A percentile compares a stretch with the other conserved stretches of the same genome.
These are phyloP conservation scores for Hyperoplus immaculatus DNA, from an alignment of 2,797 vertebrate genomes.

Conservation along the genomic window DNA sequence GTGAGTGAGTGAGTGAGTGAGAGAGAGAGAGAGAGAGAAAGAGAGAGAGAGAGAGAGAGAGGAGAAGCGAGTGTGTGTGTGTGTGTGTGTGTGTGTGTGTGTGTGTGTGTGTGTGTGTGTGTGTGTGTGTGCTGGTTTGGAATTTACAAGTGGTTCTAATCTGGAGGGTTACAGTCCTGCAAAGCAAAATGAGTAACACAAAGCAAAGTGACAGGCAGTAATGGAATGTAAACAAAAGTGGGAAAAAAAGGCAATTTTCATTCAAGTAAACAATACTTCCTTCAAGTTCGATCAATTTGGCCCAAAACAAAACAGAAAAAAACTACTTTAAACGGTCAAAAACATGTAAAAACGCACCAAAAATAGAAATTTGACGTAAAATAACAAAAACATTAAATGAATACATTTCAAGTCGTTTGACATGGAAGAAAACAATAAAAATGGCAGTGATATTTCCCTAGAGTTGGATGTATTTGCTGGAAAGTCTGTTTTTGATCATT, in stretches of 20 bases:
- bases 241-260: slow-evolving; percentile 32
- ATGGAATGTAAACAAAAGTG: slow-evolving; percentile 34
- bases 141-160: slow-evolving; percentile 54
- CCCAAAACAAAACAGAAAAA: slow-evolving; percentile 34
- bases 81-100: neutral
- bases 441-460: slow-evolving; percentile 59
- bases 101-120: slow-evolving; percentile 16
- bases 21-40: no score
- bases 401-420: slow-evolving; percentile 27
- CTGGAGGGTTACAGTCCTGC: slow-evolving; percentile 8
- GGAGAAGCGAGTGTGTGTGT: no score
- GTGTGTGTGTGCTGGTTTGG: slow-evolving; percentile 62
- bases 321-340: slow-evolving; percentile 5
- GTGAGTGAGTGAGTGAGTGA: no score
- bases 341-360: slow-evolving; percentile 16
- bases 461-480: slow-evolving; percentile 49
- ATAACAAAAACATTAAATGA: slow-evolving; percentile 50
- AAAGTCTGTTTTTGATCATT: slow-evolving; percentile 42
- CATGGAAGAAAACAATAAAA: slow-evolving; percentile 29
- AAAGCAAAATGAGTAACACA: neutral
- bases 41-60: no score
- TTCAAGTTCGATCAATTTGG: slow-evolving; percentile 62
- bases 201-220: slow-evolving; percentile 32
- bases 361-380: slow-evolving; percentile 12
- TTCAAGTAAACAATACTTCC: slow-evolving; percentile 63